Evolutionary conservation across 2,797 vertebrate species (phyloP), one percentile per base, ranked within the genome.

Genomic region (Novumbra hubbsi): DNA sequence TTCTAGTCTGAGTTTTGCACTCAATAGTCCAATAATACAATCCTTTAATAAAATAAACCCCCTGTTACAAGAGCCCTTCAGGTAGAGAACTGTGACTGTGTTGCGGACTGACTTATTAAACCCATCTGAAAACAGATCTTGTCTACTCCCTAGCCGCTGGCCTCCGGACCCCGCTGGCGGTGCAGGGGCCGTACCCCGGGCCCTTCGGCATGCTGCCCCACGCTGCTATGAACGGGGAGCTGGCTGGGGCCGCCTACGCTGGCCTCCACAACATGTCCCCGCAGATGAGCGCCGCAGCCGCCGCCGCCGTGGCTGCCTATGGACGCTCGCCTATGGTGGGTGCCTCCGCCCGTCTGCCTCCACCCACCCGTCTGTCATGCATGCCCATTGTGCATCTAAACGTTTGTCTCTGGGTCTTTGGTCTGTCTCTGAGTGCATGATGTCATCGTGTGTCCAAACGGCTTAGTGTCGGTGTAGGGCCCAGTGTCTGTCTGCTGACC

Each of bases 261-360:
- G 94, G 96, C 72, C 92, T 98, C 7, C 97, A 98, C 91, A 97
- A 95, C 92, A 97, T 98, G 94, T 97, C 97, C 5, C 96, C 97
- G 15, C 97, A 98, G 90, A 98, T 98, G 96, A 98, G 96, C 14
- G 96, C 93, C 0, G 96, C 94, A 0, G 94, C 96, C 0, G 96
- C 96, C 0, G 96, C 96, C 0, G 96, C 96, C 27, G 97, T 96
- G 75, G 96, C 96, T 48, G 96, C 96, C 0, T 98, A 98, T 14
- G 96, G 96, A 70, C 94, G 97, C 60, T 95, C 96, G 71, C 95
- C 96, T 4, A 98, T 98, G 96, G 97, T 98, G 91, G 87, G 90
- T 84, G 1, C 4, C 32, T 32, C 32, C 32, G 32, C 5, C 32
- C 32, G 32, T n/a, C n/a, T n/a, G n/a, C n/a, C n/a, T n/a, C n/a